Evolutionary conservation across 2,797 vertebrate genomes (phyloP).

Genomic region (Helicolenus hilgendorfi): DNA sequence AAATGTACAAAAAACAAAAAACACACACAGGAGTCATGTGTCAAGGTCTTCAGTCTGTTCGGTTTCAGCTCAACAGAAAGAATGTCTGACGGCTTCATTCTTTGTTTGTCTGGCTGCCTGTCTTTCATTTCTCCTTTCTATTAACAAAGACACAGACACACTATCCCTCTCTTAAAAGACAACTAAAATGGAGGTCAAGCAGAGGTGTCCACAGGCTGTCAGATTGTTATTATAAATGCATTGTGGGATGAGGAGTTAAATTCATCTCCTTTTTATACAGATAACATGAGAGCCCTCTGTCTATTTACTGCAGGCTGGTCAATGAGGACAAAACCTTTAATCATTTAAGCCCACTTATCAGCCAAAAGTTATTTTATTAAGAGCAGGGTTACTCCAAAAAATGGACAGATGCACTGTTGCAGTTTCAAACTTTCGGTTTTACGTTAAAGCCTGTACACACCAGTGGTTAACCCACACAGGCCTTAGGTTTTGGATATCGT

Average conservation of each 20-base stretch:
- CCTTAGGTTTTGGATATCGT: neutral
- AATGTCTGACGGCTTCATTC: slow-evolving; percentile 35
- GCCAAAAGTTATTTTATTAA: neutral
- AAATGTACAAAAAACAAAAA: neutral
- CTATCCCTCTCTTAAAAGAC: neutral
- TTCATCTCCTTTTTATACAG: neutral
- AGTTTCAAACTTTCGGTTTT: neutral
- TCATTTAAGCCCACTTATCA: neutral
- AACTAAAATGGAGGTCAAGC: neutral
- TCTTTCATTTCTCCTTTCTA: slow-evolving; percentile 20
- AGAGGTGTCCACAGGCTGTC: neutral
- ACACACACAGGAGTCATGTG: slow-evolving; percentile 28
- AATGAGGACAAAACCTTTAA: neutral
- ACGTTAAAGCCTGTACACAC: neutral
- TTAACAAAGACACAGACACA: slow-evolving; percentile 17
- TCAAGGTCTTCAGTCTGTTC: slow-evolving; percentile 27
- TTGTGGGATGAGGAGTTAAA: slow-evolving; percentile 32
- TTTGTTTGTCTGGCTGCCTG: slow-evolving; percentile 1
- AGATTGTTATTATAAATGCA: slow-evolving; percentile 12
- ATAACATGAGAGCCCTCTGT: neutral
- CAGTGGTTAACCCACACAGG: neutral
- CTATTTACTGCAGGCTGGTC: neutral
- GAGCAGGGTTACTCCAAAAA: neutral
- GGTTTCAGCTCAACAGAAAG: slow-evolving; percentile 15
- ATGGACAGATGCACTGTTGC: neutral